Evolutionary conservation across 2,888 invertebrate genomes (phyloP), one percentile per base, ranked within the genome.

Genomic region (Noctua fimbriata): DNA sequence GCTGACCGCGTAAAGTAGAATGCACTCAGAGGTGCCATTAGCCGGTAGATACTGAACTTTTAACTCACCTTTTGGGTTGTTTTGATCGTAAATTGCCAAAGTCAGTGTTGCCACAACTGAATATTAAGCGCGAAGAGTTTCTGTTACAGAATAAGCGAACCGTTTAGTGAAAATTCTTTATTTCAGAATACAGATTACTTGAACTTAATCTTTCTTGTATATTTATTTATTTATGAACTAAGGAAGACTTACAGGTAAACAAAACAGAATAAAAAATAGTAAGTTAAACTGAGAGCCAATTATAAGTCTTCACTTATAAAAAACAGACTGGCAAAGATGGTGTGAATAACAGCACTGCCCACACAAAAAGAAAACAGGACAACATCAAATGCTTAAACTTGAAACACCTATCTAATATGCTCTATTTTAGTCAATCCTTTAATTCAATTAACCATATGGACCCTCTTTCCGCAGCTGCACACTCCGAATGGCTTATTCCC

Each of bases 11-110:
- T 76, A 52, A 70, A 86, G 82, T 85, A 76, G 76, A 69, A 76
- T 85, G 86, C 86, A 77, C 86, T 83, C 82, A 41, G 72, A 52
- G 65, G 69, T 85, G 24, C 86, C 76, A 83, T 83, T 85, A 85
- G 72, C 69, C 32, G 24, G 16, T 14, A 44, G 69, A 69, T 84
- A 81, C 71, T 60, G 67, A 81, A 73, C 76, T 81, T 81, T 81
- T 69, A 74, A 80, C 71, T 65, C 63, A 65, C 69, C 49, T 80
- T 44, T 71, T 49, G 58, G 49, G 47, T 47, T 14, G 28, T 65
- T 70, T 28, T 28, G 32, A 85, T 52, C 76, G 85, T 85, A 85
- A 82, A 82, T 85, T 85, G 49, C 69, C 32, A 28, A 69, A 69
- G 63, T 82, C 69, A 52, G 47, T 84, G n/a, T 12, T 28, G 60